Evolutionary conservation across 2,797 vertebrate species (phyloP).

Genomic region (Distichodus sexfasciatus): DNA sequence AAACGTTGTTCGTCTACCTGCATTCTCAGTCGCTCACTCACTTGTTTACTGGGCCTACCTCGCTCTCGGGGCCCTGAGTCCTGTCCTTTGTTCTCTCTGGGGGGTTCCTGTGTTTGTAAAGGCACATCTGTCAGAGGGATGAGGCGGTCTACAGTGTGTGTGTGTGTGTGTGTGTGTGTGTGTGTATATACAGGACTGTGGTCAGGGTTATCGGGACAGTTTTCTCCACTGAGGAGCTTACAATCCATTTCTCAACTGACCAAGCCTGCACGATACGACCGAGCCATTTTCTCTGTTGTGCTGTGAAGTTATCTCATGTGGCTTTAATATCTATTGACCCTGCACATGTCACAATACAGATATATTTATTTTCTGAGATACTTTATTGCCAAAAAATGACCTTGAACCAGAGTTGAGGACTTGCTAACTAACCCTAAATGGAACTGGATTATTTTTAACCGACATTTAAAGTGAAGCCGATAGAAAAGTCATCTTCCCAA

Average conservation of each 20-base stretch:
- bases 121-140: conserved; percentile 39
- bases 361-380: no score
- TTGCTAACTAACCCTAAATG: no score
- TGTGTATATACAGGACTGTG: neutral
- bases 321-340: neutral
- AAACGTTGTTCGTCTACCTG: no score
- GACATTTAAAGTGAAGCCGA: no score
- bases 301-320: neutral
- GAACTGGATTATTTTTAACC: no score
- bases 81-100: conserved; percentile 30
- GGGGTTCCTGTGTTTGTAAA: conserved; percentile 15
- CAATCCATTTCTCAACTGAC: no score
- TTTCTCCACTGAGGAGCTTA: neutral
- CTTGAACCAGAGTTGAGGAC: no score
- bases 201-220: neutral
- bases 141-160: conserved; percentile 13
- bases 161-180: conserved; percentile 1
- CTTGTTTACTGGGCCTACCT: neutral
- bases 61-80: neutral
- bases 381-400: no score
- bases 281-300: neutral
- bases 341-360: no score
- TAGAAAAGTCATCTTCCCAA: no score
- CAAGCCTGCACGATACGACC: neutral
- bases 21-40: conserved; percentile 18